Evolutionary conservation across 2,888 invertebrate species (phyloP).

Genomic region (Rhodophaea formosa): DNA sequence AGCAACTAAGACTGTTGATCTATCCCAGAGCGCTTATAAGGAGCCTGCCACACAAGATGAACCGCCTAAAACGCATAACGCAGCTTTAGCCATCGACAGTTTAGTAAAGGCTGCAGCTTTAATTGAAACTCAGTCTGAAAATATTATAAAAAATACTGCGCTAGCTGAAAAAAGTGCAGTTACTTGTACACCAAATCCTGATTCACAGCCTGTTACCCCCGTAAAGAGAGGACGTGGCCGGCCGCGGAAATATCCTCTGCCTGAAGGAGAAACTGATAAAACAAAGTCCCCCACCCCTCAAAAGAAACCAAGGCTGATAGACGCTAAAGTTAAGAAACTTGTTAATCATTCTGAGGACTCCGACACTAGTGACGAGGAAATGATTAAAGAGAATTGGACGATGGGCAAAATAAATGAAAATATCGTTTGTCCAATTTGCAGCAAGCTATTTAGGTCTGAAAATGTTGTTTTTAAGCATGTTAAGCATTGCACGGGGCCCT

Average conservation of each 20-base stretch:
- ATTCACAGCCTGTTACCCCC: slow-evolving; percentile 51
- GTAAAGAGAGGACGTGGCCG: slow-evolving; percentile 70
- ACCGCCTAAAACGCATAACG: slow-evolving; percentile 39
- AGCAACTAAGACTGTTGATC: slow-evolving; percentile 32
- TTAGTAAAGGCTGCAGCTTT: slow-evolving; percentile 74
- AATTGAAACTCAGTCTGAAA: slow-evolving; percentile 65
- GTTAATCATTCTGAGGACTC: slow-evolving; percentile 51
- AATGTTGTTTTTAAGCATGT: slow-evolving; percentile 78
- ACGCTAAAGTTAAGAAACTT: slow-evolving; percentile 46
- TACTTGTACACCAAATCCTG: slow-evolving; percentile 31
- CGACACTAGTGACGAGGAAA: slow-evolving; percentile 47
- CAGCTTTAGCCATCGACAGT: slow-evolving; percentile 69
- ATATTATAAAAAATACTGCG: slow-evolving; percentile 31
- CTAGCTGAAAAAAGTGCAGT: slow-evolving; percentile 10
- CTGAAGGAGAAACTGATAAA: slow-evolving; percentile 44
- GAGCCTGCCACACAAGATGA: slow-evolving; percentile 42
- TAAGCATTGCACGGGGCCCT: slow-evolving; percentile 75
- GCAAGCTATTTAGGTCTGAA: slow-evolving; percentile 73
- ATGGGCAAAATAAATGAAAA: slow-evolving; percentile 80
- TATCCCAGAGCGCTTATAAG: slow-evolving; percentile 36
- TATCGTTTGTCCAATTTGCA: slow-evolving; percentile 75
- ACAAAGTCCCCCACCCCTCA: slow-evolving; percentile 54
- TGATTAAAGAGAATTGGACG: slow-evolving; percentile 72
- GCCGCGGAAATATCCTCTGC: slow-evolving; percentile 69
- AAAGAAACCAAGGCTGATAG: slow-evolving; percentile 62